Evolutionary conservation across 2,113 vertebrate species (phyloP).

Genomic region (Actinemys pallida): DNA sequence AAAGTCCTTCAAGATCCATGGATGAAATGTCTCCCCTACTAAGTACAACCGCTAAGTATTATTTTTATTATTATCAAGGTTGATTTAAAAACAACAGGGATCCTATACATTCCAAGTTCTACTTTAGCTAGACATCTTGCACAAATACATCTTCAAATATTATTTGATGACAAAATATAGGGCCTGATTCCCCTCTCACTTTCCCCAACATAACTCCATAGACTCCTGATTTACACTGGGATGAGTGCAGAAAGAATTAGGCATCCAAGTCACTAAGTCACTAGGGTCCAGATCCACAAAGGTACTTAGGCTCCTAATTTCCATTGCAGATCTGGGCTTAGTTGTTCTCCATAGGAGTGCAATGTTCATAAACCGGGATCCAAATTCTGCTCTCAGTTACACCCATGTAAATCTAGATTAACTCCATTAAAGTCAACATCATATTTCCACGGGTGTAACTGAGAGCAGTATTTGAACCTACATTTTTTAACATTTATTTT

Average conservation of each 20-base stretch:
- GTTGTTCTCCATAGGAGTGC: background rate
- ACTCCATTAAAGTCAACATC: background rate
- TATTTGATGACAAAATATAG: background rate
- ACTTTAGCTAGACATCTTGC: background rate
- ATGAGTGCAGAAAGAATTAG: slow-evolving; percentile 7
- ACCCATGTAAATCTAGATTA: background rate
- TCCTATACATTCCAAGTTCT: background rate
- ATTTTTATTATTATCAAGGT: slow-evolving; percentile 24
- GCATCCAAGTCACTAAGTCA: slow-evolving; percentile 2
- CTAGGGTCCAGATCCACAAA: background rate
- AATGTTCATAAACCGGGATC: background rate
- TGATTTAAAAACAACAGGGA: background rate
- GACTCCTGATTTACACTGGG: background rate
- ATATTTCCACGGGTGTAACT: background rate
- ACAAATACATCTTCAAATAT: slow-evolving; percentile 31
- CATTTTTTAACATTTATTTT: slow-evolving; percentile 20
- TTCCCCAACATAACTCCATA: background rate
- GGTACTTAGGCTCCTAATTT: background rate
- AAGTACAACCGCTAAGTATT: background rate
- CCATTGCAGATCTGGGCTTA: background rate
- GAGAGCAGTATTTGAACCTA: slow-evolving; percentile 15
- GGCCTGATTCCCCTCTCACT: background rate
- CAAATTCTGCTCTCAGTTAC: background rate
- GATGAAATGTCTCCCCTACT: slow-evolving; percentile 11
- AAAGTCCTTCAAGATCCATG: background rate